Percentiles rank a stretch among this genome's conserved stretches.
Evolutionary conservation across 2,113 vertebrate species (phyloP).

Genomic region (Lophius piscatorius): DNA sequence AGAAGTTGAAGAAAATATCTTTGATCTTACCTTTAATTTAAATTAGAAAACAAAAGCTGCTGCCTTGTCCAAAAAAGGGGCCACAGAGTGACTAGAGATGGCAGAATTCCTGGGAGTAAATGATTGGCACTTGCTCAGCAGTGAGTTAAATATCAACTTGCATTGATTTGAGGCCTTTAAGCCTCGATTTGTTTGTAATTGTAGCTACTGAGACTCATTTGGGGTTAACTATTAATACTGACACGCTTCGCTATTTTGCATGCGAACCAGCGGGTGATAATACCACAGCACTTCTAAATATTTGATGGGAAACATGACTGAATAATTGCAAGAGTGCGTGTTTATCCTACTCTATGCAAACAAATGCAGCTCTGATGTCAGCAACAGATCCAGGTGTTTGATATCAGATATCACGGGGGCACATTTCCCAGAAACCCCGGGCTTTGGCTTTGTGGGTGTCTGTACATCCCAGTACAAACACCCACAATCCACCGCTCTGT

Average conservation of each 20-base stretch:
- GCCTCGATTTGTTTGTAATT: conserved; percentile 74
- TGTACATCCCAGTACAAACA: neutral
- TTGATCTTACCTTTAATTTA: conserved; percentile 73
- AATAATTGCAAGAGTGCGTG: conserved; percentile 21
- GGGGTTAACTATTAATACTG: conserved; percentile 56
- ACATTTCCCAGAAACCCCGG: conserved; percentile 42
- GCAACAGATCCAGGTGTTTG: conserved; percentile 7
- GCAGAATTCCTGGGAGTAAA: conserved; percentile 65
- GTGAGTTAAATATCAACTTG: conserved; percentile 83
- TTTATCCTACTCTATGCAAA: conserved; percentile 27
- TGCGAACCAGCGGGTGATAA: conserved; percentile 11
- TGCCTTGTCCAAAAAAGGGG: conserved; percentile 75
- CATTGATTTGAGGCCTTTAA: conserved; percentile 80
- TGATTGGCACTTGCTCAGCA: conserved; percentile 71
- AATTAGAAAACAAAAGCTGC: conserved; percentile 60
- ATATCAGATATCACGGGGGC: conserved; percentile 8
- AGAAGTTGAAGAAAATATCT: neutral
- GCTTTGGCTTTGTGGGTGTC: neutral
- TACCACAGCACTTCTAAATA: conserved; percentile 7
- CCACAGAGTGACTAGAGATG: conserved; percentile 61
- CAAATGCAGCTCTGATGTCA: conserved; percentile 9
- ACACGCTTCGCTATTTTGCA: conserved; percentile 22
- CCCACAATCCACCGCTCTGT: neutral
- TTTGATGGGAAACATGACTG: conserved; percentile 5
- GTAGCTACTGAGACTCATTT: conserved; percentile 56